A percentile compares a stretch with the other conserved stretches of the same genome.
Conservation (phyloP, 2,888 invertebrate genomes). For the Peribatodes rhomboidaria region DNA sequence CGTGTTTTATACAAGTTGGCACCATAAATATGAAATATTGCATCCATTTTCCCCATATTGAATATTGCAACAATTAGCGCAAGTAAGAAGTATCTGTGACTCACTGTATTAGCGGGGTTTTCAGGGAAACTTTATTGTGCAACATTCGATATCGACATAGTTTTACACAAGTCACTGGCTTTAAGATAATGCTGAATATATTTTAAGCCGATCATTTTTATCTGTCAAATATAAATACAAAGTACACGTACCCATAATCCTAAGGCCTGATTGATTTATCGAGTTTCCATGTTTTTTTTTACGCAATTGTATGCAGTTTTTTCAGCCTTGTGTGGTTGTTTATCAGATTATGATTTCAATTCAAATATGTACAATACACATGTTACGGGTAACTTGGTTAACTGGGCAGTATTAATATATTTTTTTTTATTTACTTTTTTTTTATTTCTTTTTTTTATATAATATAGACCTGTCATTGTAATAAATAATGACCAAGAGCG, state of each 20-base stretch:
- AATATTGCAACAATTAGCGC: conserved; percentile 10
- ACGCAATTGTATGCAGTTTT: not conserved
- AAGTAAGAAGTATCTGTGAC: conserved; percentile 18
- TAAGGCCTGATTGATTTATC: not conserved
- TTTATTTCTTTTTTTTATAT: too few species aligned
- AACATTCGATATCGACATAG: conserved; percentile 13
- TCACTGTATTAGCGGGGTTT: conserved; percentile 23
- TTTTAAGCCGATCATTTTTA: conserved; percentile 7
- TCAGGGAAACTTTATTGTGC: conserved; percentile 22
- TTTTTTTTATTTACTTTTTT: too few species aligned
- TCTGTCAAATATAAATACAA: not conserved
- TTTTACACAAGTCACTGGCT: conserved; percentile 18
- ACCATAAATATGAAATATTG: not conserved
- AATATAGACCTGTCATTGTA: too few species aligned
- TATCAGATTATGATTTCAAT: too few species aligned
- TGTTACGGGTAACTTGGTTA: too few species aligned
- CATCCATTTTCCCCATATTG: conserved; percentile 8
- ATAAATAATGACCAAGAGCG: too few species aligned
- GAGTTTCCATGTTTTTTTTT: not conserved
- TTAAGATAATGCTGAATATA: conserved; percentile 9
- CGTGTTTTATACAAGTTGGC: not conserved
- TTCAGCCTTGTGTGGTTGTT: not conserved
- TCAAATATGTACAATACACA: too few species aligned
- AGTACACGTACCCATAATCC: too few species aligned
- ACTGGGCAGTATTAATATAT: too few species aligned